A percentile compares a stretch with the other conserved stretches of the same genome.
Evolutionary conservation across 2,113 vertebrate species (phyloP).

Genomic region (Geococcyx californianus): DNA sequence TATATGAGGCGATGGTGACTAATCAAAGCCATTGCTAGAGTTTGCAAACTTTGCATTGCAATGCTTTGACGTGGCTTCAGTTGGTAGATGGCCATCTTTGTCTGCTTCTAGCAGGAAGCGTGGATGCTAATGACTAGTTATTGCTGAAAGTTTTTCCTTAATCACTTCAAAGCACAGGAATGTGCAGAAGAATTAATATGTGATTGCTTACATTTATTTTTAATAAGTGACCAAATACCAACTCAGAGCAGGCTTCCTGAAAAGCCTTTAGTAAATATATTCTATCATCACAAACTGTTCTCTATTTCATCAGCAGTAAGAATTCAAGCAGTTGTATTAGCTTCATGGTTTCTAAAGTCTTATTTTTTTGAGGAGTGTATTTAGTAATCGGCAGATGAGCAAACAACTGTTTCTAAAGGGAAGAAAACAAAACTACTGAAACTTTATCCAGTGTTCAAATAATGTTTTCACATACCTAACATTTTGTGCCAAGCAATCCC

Average conservation of each 20-base stretch:
- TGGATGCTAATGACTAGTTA: constrained; percentile 1
- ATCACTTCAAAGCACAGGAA: constrained; percentile 6
- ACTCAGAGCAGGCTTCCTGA: neutral
- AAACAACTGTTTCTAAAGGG: neutral
- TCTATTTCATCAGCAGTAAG: neutral
- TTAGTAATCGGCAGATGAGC: neutral
- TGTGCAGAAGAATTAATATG: neutral
- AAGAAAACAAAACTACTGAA: constrained; percentile 9
- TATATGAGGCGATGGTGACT: neutral
- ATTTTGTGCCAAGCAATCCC: constrained; percentile 9
- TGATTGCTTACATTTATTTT: constrained; percentile 16
- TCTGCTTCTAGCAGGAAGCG: neutral
- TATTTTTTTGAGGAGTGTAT: neutral
- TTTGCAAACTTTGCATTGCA: constrained; percentile 23
- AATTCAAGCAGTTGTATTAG: neutral
- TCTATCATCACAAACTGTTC: neutral
- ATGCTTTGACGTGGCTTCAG: neutral
- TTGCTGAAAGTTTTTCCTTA: neutral
- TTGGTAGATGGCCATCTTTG: constrained; percentile 52
- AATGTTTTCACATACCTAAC: constrained; percentile 9
- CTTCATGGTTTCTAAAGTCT: neutral
- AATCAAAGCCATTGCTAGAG: constrained; percentile 7
- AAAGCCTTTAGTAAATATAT: neutral
- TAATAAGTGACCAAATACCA: neutral
- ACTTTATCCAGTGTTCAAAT: neutral